Conservation (phyloP, 2,888 invertebrate genomes). For the Argyra leucocephala region DNA sequence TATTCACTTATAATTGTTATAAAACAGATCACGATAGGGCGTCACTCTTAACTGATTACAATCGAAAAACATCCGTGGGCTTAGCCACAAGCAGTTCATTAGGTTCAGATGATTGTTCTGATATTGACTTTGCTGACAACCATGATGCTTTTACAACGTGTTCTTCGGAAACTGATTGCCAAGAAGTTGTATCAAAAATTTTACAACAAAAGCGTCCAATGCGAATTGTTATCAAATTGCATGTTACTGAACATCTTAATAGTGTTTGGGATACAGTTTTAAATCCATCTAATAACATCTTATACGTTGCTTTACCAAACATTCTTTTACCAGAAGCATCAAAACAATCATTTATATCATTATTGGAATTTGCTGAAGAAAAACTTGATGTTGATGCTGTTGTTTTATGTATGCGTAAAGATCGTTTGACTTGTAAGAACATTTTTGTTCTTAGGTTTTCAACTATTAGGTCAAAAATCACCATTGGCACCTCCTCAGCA, state of each 20-base stretch:
- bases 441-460: too few species aligned
- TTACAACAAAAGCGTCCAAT: slow-evolving; percentile 58
- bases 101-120: slow-evolving; percentile 39
- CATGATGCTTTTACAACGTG: slow-evolving; percentile 44
- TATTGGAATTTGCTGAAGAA: too few species aligned
- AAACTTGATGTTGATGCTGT: too few species aligned
- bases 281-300: slow-evolving; percentile 51
- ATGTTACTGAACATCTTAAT: slow-evolving; percentile 65
- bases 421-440: slow-evolving; percentile 75
- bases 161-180: too few species aligned
- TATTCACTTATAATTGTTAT: too few species aligned
- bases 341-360: too few species aligned
- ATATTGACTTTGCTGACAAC: slow-evolving; percentile 34
- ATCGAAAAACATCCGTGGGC: slow-evolving; percentile 43
- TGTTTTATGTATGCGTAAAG: slow-evolving; percentile 68
- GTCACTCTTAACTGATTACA: slow-evolving; percentile 44
- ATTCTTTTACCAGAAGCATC: slow-evolving; percentile 82
- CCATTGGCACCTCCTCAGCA: slow-evolving; percentile 55
- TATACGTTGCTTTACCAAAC: slow-evolving; percentile 83
- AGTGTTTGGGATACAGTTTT: slow-evolving; percentile 76
- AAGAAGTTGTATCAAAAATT: too few species aligned
- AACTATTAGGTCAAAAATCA: slow-evolving; percentile 73
- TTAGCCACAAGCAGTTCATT: slow-evolving; percentile 39
- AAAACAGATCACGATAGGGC: slow-evolving; percentile 47
- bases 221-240: slow-evolving; percentile 67